Evolutionary conservation across 1,140 invertebrate genomes (phyloP).

Genomic region (Euborellia annulipes): DNA sequence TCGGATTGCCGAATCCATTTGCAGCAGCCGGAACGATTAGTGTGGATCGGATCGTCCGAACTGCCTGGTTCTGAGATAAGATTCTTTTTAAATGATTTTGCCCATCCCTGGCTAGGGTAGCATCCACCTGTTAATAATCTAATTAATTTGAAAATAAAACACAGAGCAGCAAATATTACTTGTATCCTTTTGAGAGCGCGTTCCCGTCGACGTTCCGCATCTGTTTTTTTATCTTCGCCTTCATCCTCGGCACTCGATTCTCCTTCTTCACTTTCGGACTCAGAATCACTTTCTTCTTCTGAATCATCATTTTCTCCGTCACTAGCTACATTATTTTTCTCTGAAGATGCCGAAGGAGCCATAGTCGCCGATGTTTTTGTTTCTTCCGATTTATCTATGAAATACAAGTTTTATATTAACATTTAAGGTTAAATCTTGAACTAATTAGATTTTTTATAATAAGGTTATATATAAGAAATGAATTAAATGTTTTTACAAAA

Average conservation of each 20-base stretch:
- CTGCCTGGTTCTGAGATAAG: too few species aligned
- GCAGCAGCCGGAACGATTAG: too few species aligned
- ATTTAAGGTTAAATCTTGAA: too few species aligned
- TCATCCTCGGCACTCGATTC: constrained; percentile 22
- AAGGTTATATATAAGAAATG: not conserved
- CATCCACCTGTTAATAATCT: too few species aligned
- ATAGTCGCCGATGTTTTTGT: constrained; percentile 5
- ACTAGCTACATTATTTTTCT: constrained; percentile 3
- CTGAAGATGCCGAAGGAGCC: constrained; percentile 9
- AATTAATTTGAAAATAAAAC: constrained; percentile 6
- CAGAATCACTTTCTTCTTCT: constrained; percentile 20
- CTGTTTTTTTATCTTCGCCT: constrained; percentile 37
- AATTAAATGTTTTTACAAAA: not conserved
- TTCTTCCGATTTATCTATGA: too few species aligned
- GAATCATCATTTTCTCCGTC: constrained; percentile 13
- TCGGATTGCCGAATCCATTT: too few species aligned
- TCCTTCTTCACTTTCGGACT: constrained; percentile 13
- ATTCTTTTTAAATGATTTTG: too few species aligned
- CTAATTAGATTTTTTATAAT: too few species aligned
- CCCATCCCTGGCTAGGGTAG: too few species aligned
- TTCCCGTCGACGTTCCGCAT: constrained; percentile 47
- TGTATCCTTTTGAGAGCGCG: constrained; percentile 49
- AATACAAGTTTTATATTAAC: too few species aligned
- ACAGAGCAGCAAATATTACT: constrained; percentile 26
- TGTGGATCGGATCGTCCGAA: too few species aligned